Percentiles rank a stretch among this genome's conserved stretches.
phyloP scores from a whole-genome alignment of 2,113 vertebrate species.

The Psephotus haematonotus region DNA sequence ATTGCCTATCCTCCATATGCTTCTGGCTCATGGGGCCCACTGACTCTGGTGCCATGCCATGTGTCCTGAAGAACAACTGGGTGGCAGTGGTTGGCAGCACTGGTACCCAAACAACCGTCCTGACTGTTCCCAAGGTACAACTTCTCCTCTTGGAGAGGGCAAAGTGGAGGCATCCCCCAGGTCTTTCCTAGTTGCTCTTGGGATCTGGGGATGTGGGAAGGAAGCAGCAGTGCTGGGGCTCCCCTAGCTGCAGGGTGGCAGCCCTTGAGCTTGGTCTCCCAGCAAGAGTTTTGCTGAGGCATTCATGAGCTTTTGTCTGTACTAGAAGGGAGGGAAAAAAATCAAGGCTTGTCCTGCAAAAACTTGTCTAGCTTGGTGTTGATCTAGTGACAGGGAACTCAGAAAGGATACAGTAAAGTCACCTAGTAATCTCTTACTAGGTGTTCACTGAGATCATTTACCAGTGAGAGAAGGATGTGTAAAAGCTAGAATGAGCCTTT shows the following conservation, averaged over 20 bases:
- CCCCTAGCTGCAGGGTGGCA: background rate
- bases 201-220: background rate
- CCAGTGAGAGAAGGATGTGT: background rate
- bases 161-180: background rate
- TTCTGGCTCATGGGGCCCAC: fast-evolving
- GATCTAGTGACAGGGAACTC: background rate
- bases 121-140: fast-evolving
- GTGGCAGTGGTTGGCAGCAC: background rate
- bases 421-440: background rate
- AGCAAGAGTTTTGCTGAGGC: background rate
- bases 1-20: background rate
- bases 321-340: background rate
- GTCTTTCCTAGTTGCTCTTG: background rate
- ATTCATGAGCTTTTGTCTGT: background rate
- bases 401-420: background rate
- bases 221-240: background rate
- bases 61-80: background rate
- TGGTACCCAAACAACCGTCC: fast-evolving
- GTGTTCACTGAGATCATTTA: background rate
- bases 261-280: background rate
- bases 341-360: background rate
- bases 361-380: background rate
- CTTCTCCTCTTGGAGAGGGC: background rate
- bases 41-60: fast-evolving
- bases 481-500: background rate